A percentile compares a stretch with the other conserved stretches of the same genome.
Conservation (phyloP, 2,797 vertebrate genomes). For the Dallia pectoralis region DNA sequence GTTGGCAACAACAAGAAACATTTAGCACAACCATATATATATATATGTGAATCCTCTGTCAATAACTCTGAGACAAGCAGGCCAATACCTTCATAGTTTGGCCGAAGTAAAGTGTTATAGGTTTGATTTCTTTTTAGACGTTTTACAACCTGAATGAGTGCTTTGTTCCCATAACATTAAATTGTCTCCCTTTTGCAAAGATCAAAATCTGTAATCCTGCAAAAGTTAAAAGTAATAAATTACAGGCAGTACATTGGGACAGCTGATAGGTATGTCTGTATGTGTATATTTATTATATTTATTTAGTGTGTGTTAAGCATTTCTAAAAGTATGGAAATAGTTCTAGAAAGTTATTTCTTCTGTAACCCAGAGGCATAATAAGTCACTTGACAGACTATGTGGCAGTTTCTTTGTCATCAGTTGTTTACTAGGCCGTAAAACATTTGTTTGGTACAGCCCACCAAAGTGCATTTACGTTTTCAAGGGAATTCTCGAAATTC, state of each 20-base stretch:
- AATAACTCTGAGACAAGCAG: too few relatives aligned
- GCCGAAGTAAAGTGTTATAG: not conserved
- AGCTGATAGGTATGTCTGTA: not conserved
- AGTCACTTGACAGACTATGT: not conserved
- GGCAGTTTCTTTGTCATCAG: not conserved
- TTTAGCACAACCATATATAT: not conserved
- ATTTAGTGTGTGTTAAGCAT: not conserved
- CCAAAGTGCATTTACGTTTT: not conserved
- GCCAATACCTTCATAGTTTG: too few relatives aligned
- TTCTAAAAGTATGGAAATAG: not conserved
- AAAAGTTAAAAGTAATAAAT: conserved; percentile 40
- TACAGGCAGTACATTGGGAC: conserved; percentile 25
- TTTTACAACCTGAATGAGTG: conserved; percentile 28
- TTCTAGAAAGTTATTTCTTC: not conserved
- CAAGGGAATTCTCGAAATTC: conserved; percentile 1
- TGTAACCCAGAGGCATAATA: not conserved
- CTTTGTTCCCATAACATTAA: conserved; percentile 33
- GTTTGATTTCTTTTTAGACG: not conserved
- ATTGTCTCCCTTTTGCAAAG: conserved; percentile 26
- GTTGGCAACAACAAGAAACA: not conserved
- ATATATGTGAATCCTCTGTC: too few relatives aligned
- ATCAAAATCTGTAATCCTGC: conserved; percentile 50
- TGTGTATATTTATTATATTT: too few relatives aligned
- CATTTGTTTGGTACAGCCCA: not conserved
- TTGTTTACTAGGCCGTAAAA: not conserved